Evolutionary conservation across 1,140 invertebrate genomes (phyloP).

Genomic region (Globodera rostochiensis): DNA sequence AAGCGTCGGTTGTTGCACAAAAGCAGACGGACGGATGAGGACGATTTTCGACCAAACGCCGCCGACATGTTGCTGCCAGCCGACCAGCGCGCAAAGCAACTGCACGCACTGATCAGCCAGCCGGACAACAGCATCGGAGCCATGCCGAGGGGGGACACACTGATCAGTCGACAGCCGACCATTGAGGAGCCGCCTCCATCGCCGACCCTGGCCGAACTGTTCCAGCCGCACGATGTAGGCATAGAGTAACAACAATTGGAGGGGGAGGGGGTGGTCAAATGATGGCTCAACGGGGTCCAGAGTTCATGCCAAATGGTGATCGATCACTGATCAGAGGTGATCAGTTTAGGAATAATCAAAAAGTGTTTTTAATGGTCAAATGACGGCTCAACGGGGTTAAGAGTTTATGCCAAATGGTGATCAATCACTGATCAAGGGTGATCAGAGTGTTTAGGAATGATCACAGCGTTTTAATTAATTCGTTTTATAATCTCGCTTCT

Average conservation of each 20-base stretch:
- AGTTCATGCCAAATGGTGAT: too few species aligned
- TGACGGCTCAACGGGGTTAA: too few species aligned
- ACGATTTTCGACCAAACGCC: conserved; percentile 3
- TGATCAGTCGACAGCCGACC: conserved; percentile 56
- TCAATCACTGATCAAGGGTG: too few species aligned
- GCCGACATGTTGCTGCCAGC: neutral
- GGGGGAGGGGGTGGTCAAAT: conserved; percentile 45
- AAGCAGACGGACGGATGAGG: conserved; percentile 2
- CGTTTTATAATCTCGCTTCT: neutral
- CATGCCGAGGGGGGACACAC: neutral
- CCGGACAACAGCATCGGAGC: neutral
- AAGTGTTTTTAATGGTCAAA: too few species aligned
- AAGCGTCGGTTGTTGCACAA: conserved; percentile 31
- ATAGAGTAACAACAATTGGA: conserved; percentile 45
- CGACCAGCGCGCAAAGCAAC: neutral
- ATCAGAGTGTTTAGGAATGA: too few species aligned
- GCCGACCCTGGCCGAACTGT: conserved; percentile 53
- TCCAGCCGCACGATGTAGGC: conserved; percentile 47
- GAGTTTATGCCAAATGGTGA: too few species aligned
- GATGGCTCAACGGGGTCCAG: too few species aligned
- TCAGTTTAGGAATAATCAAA: too few species aligned
- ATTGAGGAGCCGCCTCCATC: conserved; percentile 60
- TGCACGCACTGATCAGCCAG: conserved; percentile 9
- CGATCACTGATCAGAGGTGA: too few species aligned
- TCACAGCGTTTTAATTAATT: neutral